phyloP scores from a whole-genome alignment of 2,113 vertebrate genomes.

The Nothobranchius furzeri region DNA sequence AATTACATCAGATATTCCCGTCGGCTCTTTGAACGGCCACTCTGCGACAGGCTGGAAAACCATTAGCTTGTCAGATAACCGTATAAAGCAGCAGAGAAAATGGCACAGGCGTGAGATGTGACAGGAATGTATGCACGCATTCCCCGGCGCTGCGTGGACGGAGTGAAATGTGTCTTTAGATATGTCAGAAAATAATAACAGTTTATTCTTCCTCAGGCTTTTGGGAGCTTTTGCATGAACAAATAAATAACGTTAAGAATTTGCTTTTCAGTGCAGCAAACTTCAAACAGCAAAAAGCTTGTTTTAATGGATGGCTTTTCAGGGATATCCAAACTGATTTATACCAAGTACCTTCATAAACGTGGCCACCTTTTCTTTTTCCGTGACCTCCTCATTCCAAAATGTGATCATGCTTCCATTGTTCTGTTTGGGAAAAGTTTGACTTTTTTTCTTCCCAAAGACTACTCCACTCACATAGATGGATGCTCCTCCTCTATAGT shows the following conservation, averaged over 20 bases:
- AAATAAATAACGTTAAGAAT: slow-evolving; percentile 77
- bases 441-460: slow-evolving; percentile 25
- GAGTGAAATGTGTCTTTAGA: slow-evolving; percentile 70
- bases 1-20: slow-evolving; percentile 78
- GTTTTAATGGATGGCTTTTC: slow-evolving; percentile 73
- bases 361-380: slow-evolving; percentile 30
- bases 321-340: slow-evolving; percentile 66
- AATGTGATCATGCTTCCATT: slow-evolving; percentile 38
- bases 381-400: slow-evolving; percentile 36
- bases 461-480: neutral
- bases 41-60: slow-evolving; percentile 60
- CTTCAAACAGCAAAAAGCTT: slow-evolving; percentile 55
- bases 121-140: slow-evolving; percentile 73
- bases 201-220: slow-evolving; percentile 54
- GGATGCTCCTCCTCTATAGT: neutral
- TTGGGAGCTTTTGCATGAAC: slow-evolving; percentile 72
- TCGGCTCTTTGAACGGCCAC: slow-evolving; percentile 64
- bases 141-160: slow-evolving; percentile 48
- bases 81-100: slow-evolving; percentile 73
- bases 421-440: slow-evolving; percentile 32
- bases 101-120: slow-evolving; percentile 64
- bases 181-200: slow-evolving; percentile 64
- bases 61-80: slow-evolving; percentile 74
- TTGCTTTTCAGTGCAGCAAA: slow-evolving; percentile 60
- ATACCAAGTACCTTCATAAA: slow-evolving; percentile 59